Evolutionary conservation across 2,797 vertebrate genomes (phyloP).

Genomic region (Podargus strigoides): DNA sequence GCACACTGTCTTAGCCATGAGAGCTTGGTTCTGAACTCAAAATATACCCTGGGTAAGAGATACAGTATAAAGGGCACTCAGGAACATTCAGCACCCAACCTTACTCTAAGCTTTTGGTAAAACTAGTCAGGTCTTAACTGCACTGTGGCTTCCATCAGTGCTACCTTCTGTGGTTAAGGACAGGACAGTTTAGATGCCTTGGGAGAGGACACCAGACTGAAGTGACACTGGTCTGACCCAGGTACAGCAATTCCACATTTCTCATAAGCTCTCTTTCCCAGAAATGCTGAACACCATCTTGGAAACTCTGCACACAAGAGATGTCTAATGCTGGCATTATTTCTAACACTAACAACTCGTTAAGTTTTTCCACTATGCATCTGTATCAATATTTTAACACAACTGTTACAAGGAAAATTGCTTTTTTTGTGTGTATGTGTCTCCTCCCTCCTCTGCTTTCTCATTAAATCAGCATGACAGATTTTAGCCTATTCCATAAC

Average conservation of each 20-base stretch:
- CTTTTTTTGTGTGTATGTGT: constrained; percentile 34
- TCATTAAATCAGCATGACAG: constrained; percentile 63
- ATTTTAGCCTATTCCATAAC: constrained; percentile 61
- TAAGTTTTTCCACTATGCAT: constrained; percentile 55
- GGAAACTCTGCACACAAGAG: constrained; percentile 37
- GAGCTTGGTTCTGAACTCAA: neutral
- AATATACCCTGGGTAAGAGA: neutral
- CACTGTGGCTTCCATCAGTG: neutral
- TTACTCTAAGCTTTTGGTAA: neutral
- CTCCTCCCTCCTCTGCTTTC: constrained; percentile 36
- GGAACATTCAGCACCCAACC: neutral
- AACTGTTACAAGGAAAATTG: constrained; percentile 61
- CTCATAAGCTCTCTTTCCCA: constrained; percentile 38
- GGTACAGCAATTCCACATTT: constrained; percentile 9
- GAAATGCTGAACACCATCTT: constrained; percentile 40
- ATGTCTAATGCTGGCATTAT: constrained; percentile 54
- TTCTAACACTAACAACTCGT: constrained; percentile 60
- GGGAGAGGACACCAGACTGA: neutral
- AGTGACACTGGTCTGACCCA: neutral
- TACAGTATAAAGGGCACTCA: neutral
- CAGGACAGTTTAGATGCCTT: neutral
- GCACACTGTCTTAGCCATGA: neutral
- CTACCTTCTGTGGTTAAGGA: neutral
- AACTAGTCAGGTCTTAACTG: neutral
- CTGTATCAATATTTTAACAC: constrained; percentile 72